These are phyloP conservation scores for Melitaea athalia DNA, from an alignment of 2,888 invertebrate genomes.

Conservation along the genomic window DNA sequence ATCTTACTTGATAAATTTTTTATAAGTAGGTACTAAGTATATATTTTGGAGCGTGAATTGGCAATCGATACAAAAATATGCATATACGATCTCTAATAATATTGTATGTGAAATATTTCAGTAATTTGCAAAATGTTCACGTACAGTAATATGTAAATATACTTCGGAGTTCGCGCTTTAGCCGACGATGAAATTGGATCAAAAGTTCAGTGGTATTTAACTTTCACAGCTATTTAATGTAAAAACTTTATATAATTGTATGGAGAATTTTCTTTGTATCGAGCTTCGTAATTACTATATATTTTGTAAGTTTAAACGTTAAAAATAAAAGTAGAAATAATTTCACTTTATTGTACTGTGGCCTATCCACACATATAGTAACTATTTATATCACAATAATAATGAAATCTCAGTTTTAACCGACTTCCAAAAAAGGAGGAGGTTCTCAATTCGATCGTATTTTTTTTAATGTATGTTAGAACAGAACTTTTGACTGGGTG, in stretches of 20 bases:
- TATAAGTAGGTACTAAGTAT: no score
- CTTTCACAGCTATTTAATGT: not conserved
- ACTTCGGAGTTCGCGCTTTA: not conserved
- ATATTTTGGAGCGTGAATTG: no score
- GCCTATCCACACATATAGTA: no score
- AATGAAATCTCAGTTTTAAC: no score
- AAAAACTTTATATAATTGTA: not conserved
- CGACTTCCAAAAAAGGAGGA: no score
- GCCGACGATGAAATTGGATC: constrained; percentile 1
- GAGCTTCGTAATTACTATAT: not conserved
- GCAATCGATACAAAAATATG: not conserved
- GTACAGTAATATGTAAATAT: not conserved
- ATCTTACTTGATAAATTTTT: no score
- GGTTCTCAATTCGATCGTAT: no score
- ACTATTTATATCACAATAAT: no score
- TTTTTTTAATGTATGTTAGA: no score
- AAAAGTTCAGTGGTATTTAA: not conserved
- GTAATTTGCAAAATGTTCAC: not conserved
- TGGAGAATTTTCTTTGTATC: not conserved
- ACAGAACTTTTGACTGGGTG: no score
- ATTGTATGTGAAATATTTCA: not conserved
- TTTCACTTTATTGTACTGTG: no score
- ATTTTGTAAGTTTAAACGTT: not conserved
- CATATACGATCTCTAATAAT: not conserved
- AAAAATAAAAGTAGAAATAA: no score